Base-by-base conservation (phyloP, 1,140 invertebrate species). In the Eumaeus atala region DNA sequence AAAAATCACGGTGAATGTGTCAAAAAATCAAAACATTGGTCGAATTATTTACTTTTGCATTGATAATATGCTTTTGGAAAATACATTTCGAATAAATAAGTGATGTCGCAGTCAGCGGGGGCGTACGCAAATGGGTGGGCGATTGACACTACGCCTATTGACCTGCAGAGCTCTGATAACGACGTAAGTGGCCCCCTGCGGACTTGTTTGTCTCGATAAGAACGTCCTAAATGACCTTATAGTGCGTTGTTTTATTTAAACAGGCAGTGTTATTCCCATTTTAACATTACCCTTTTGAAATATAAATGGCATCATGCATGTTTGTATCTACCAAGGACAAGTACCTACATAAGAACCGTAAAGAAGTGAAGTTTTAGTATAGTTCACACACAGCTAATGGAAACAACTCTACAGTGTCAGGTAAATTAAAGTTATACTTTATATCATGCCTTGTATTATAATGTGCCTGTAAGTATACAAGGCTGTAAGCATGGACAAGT, bases 161-260 rank as follows among this genome's bases (percentile, higher is more conserved):
- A 86, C 74, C 80, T 72, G 59, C 67, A 72, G 59, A 69, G 56
- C 52, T 57, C 71, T 38, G 80, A 86, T 83, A 86, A 80, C 59
- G 78, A 82, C 62, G 83, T 86, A 84, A 84, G 80, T 83, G 66
- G 66, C 71, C 83, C 82, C 82, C 83, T 77, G 83, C 73, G 66
- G 61, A 72, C 62, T 83, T 78, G 74, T 85, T 85, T 84, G 71
- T 79, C 61, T 36, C 58, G 72, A 80, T 80, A 77, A 72, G 50
- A 50, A 56, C 61, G 62, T 70, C 72, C 69, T 71, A 56, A 67
- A 40, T 73, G 78, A 79, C 74, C 76, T 70, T 66, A 51, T n/a
- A 54, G 38, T 54, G 51, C 40, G 40, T 54, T 35, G 33, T 54
- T 34, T 44, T 14, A 16, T 44, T 16, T 34, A 53, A 40, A 47